Evolutionary conservation across 2,888 invertebrate genomes (phyloP), one percentile per base, ranked within the genome.

Genomic region (Gonocerus acuteangulatus): DNA sequence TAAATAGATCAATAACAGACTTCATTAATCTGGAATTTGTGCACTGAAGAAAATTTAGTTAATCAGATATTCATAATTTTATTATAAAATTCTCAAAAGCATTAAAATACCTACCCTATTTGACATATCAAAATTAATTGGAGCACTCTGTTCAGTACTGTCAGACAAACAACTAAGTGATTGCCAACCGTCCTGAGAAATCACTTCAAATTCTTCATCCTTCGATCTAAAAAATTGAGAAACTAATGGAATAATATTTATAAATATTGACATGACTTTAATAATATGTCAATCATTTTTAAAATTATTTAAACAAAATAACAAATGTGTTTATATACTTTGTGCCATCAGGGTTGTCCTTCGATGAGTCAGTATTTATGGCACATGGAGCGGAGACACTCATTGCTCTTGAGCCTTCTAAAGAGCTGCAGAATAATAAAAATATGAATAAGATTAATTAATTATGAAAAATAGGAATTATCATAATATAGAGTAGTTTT

Each of bases 61-160:
- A n/a, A n/a, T n/a, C n/a, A n/a, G n/a, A n/a, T n/a, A n/a, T n/a
- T n/a, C n/a, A n/a, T n/a, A n/a, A n/a, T n/a, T n/a, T n/a, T n/a
- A n/a, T n/a, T n/a, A n/a, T n/a, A n/a, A n/a, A n/a, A n/a, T n/a
- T n/a, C n/a, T n/a, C n/a, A n/a, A n/a, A n/a, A n/a, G n/a, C n/a
- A n/a, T n/a, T n/a, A n/a, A n/a, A 27, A 9, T 39, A 39, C 78
- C 74, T 72, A 89, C 92, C 71, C 93, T 81, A 74, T 94, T 94
- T 62, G 91, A 90, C 84, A 93, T 86, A 72, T 94, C 93, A 71
- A 94, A 93, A 74, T 90, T 87, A 66, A 93, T 85, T 0, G 93
- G 92, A 42, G 88, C 92, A 70, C 89, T 89, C 72, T 92, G 91
- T 71, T 93, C 92, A 0, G 91, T 91, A 73, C 90, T 90, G 73